phyloP scores from a whole-genome alignment of 2,797 vertebrate species.

The Gymnoscopelus microlampas region DNA sequence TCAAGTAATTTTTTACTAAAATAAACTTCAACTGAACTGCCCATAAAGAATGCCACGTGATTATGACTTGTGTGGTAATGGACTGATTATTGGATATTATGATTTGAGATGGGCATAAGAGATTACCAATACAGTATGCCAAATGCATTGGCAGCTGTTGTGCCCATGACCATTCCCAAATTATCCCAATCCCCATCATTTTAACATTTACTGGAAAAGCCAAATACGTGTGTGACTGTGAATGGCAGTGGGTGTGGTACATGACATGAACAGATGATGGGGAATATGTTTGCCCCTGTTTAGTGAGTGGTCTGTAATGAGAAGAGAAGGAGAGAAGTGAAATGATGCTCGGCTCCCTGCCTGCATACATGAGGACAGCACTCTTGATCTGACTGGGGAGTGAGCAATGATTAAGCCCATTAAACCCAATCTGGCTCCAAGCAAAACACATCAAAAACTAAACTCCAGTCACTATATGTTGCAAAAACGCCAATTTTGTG shows the following conservation, averaged over 20 bases:
- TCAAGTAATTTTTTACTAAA: slow-evolving; percentile 11
- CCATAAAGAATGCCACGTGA: slow-evolving; percentile 31
- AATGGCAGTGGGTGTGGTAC: slow-evolving; percentile 59
- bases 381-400: slow-evolving; percentile 37
- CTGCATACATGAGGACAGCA: neutral
- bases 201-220: slow-evolving; percentile 47
- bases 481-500: slow-evolving; percentile 22
- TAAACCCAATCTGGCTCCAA: slow-evolving; percentile 58
- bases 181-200: slow-evolving; percentile 28
- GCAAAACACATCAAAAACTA: slow-evolving; percentile 34
- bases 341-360: slow-evolving; percentile 25
- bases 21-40: slow-evolving; percentile 27
- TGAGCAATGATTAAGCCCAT: slow-evolving; percentile 53
- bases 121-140: slow-evolving; percentile 29
- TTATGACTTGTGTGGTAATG: slow-evolving; percentile 28
- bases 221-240: slow-evolving; percentile 44
- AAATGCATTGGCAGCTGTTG: slow-evolving; percentile 39
- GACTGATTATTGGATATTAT: slow-evolving; percentile 40
- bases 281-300: slow-evolving; percentile 61
- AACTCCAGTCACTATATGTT: neutral
- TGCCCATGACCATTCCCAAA: slow-evolving; percentile 28
- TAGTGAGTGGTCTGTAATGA: slow-evolving; percentile 51
- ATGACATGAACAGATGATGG: slow-evolving; percentile 70
- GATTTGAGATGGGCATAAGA: slow-evolving; percentile 34
- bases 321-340: slow-evolving; percentile 51